Percentiles rank a stretch among this genome's conserved stretches.
Evolutionary conservation across 2,888 invertebrate species (phyloP).

Genomic region (Acrocyrtus sp.): DNA sequence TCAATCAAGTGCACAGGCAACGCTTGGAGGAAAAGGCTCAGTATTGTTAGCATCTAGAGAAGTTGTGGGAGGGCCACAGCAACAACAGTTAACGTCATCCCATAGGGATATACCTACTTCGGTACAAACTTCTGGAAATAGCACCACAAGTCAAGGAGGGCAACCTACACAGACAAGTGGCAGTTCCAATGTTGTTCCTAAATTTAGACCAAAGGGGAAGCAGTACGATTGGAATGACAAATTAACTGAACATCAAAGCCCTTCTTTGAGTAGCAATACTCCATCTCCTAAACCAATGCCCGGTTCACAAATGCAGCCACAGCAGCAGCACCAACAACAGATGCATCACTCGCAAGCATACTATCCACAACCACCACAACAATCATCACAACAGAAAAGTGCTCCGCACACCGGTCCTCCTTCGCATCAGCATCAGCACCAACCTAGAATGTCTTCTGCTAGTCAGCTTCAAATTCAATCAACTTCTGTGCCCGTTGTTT

Average conservation of each 20-base stretch:
- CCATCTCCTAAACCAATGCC: conserved; percentile 52
- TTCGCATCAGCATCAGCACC: conserved; percentile 8
- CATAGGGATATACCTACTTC: background rate
- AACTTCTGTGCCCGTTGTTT: background rate
- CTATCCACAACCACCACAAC: background rate
- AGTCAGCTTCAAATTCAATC: background rate
- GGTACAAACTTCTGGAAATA: conserved; percentile 27
- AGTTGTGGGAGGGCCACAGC: background rate
- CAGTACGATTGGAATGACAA: conserved; percentile 55
- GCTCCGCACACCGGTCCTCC: too few species aligned
- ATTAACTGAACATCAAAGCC: conserved; percentile 41
- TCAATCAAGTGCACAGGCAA: conserved; percentile 30
- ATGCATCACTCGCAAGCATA: conserved; percentile 26
- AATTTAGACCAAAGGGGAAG: conserved; percentile 61
- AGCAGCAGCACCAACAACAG: conserved; percentile 13
- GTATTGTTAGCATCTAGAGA: conserved; percentile 9
- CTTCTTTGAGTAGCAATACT: conserved; percentile 36
- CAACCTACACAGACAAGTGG: conserved; percentile 1
- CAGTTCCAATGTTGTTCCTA: conserved; percentile 21
- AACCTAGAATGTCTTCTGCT: background rate
- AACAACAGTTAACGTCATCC: conserved; percentile 4
- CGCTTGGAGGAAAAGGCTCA: too few species aligned
- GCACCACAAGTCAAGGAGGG: background rate
- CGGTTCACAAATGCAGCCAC: conserved; percentile 14
- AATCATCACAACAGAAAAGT: conserved; percentile 9